These are phyloP conservation scores for Gambusia holbrooki DNA, from an alignment of 2,113 vertebrate genomes.

Conservation along the genomic window DNA sequence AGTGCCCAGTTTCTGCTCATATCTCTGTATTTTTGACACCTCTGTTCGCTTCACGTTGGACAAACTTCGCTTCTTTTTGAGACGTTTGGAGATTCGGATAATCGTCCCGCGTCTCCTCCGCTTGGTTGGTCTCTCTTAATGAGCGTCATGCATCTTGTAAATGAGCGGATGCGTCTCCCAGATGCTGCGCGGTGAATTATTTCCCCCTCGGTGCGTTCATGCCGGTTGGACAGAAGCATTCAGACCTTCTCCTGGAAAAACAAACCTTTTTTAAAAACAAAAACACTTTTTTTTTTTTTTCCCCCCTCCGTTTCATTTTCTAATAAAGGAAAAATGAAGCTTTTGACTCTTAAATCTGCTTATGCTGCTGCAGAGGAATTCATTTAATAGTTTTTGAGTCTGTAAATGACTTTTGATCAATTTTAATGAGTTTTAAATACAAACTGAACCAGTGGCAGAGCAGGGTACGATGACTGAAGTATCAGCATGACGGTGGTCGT, in stretches of 20 bases:
- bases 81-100: constrained; percentile 39
- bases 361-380: not conserved
- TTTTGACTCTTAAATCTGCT: not conserved
- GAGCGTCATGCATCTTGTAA: constrained; percentile 27
- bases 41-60: not conserved
- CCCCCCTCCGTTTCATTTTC: not conserved
- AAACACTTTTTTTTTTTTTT: not conserved
- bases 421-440: not conserved
- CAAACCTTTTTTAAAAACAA: not conserved
- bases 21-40: not conserved
- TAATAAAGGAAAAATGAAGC: not conserved
- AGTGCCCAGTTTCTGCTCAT: not conserved
- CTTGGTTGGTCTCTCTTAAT: constrained; percentile 65
- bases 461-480: not conserved
- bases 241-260: not conserved
- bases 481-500: not conserved
- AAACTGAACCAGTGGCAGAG: not conserved
- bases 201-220: not conserved
- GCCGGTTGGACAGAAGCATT: not conserved
- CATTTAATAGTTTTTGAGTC: not conserved
- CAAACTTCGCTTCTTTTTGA: constrained; percentile 1
- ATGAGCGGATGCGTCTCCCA: constrained; percentile 3
- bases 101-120: constrained; percentile 52
- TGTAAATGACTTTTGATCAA: not conserved
- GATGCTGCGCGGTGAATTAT: constrained; percentile 38